Evolutionary conservation across 2,797 vertebrate genomes (phyloP).

Genomic region (Melopsittacus undulatus): DNA sequence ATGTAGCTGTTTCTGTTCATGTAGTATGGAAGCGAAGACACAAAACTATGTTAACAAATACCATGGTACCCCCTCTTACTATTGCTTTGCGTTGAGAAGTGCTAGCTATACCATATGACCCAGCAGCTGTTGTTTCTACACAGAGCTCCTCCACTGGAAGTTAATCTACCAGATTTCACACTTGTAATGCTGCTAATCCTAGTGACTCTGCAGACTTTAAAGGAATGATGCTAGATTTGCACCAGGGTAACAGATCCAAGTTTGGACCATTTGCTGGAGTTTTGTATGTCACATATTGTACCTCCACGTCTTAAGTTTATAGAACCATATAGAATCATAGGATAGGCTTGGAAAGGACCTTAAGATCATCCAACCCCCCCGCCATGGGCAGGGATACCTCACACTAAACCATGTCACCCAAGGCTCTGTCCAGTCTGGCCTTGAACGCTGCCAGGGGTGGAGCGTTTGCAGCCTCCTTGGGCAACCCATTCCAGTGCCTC

Average conservation of each 20-base stretch:
- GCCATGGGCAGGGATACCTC: no score
- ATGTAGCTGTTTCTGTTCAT: background rate
- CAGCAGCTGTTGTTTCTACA: background rate
- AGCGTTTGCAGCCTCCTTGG: no score
- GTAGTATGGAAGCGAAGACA: background rate
- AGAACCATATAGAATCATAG: background rate
- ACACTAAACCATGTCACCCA: no score
- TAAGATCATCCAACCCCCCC: no score
- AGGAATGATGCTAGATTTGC: background rate
- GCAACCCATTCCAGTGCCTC: no score
- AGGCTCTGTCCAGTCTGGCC: no score
- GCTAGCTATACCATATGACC: background rate
- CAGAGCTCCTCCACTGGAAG: background rate
- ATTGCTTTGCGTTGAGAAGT: background rate
- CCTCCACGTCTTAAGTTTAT: background rate
- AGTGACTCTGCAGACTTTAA: background rate
- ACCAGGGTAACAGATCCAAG: background rate
- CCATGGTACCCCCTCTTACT: background rate
- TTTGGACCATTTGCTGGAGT: background rate
- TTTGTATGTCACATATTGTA: background rate
- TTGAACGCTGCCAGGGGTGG: no score
- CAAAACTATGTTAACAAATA: background rate
- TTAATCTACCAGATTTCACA: background rate
- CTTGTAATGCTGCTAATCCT: background rate
- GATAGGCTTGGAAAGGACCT: no score